Base-by-base conservation (phyloP, 2,113 vertebrate species). In the Malurus melanocephalus region DNA sequence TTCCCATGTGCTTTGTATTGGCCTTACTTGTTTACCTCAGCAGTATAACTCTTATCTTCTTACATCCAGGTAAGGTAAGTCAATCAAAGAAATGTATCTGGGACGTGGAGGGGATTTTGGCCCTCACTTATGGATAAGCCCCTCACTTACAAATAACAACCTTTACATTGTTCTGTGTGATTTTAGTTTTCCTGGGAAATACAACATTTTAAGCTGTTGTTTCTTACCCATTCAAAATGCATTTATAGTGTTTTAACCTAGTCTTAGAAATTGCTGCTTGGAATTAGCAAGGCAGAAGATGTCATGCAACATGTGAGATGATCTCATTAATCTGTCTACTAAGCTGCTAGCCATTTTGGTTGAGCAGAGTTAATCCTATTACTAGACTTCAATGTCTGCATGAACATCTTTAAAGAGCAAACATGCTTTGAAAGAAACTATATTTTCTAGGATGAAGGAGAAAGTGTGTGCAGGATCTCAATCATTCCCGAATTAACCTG, bases 341-440 rank as follows among this genome's bases (percentile, higher is more conserved):
- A 77, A 82, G 81, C 93, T 94, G 85, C 71, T 75, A 65, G 78
- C 90, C 28, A 16, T 64, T 95, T 89, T 91, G 61, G 83, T 88
- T 89, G 80, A 88, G 65, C 74, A 72, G 82, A 89, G 53, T 75
- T 94, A 89, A 95, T 96, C 91, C 49, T 88, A 66, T 95, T 95
- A 87, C 35, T 80, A 40, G 85, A 49, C 83, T 57, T 88, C 69
- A 59, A 56, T 80, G 72, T 53, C 66, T 73, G 66, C 76, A 72
- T 76, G 80, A 82, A 89, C 16, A 72, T 75, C 64, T 91, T 77
- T 85, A 92, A 93, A 78, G 48, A 85, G 40, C 11, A 80, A 74
- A 75, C 53, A 55, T 13, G 10, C n/a, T 94, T 91, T 93, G 75
- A 76, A 79, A 77, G 16, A 53, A 88, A 43, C 3, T 8, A 2